Percentiles rank a stretch among this genome's conserved stretches.
Conservation (phyloP, 2,797 vertebrate species). For the Enteromius viviparus region DNA sequence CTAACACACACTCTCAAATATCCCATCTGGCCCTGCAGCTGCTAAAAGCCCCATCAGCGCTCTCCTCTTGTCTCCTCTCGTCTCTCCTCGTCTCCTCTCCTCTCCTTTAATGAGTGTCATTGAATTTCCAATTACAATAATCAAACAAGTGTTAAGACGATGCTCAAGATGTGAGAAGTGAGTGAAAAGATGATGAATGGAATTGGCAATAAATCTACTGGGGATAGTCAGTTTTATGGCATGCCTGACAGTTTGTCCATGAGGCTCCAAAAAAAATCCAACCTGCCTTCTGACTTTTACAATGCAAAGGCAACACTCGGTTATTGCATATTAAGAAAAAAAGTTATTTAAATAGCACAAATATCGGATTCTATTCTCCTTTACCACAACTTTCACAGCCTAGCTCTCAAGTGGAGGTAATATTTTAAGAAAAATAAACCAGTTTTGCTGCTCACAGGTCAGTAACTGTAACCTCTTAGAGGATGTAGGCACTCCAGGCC, state of each 20-base stretch:
- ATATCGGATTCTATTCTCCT: conserved; percentile 15
- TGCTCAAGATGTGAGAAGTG: conserved; percentile 33
- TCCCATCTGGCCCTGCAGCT: conserved; percentile 78
- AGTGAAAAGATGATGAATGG: conserved; percentile 42
- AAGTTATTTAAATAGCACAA: conserved; percentile 19
- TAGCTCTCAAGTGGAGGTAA: conserved; percentile 39
- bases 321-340: neutral
- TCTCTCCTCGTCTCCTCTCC: conserved; percentile 31
- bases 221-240: neutral
- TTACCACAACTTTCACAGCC: neutral
- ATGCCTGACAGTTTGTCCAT: neutral
- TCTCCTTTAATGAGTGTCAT: conserved; percentile 47
- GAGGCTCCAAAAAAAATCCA: neutral
- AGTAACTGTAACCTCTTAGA: conserved; percentile 50
- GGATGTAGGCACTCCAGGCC: conserved; percentile 47
- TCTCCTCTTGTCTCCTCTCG: conserved; percentile 26
- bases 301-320: neutral
- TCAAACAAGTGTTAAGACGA: conserved; percentile 24
- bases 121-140: conserved; percentile 40
- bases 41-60: conserved; percentile 53
- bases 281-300: neutral
- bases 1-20: conserved; percentile 74
- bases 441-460: conserved; percentile 31
- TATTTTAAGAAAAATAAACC: conserved; percentile 50
- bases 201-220: conserved; percentile 21